A percentile compares a stretch with the other conserved stretches of the same genome.
These are phyloP conservation scores for Marmota monax DNA, from an alignment of 2,113 vertebrate genomes.

Conservation along the genomic window DNA sequence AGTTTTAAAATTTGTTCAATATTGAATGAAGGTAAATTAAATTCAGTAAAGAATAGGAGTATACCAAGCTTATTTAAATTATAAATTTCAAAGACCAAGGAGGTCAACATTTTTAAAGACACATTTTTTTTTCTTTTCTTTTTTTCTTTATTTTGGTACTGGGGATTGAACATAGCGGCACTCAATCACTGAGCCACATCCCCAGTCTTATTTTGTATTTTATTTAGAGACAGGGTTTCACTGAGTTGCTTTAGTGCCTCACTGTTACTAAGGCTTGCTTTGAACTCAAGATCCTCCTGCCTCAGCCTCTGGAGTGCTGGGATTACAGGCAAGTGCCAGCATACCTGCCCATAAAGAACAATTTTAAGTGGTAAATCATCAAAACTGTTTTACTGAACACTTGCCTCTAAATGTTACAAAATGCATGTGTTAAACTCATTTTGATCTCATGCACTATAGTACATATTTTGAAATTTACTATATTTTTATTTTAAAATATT, in stretches of 20 bases:
- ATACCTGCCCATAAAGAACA: neutral
- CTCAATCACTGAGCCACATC: too few relatives aligned
- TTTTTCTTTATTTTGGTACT: too few relatives aligned
- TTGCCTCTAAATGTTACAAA: neutral
- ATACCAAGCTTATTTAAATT: neutral
- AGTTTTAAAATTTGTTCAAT: neutral
- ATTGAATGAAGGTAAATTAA: neutral
- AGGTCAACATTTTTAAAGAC: neutral
- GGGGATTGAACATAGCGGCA: too few relatives aligned
- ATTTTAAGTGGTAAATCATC: neutral
- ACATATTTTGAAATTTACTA: neutral
- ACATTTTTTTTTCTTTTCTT: too few relatives aligned
- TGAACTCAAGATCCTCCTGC: too few relatives aligned
- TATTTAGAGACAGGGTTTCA: too few relatives aligned
- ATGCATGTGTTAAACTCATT: neutral
- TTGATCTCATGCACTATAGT: neutral
- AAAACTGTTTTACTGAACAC: neutral
- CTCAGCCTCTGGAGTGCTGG: too few relatives aligned
- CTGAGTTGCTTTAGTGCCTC: too few relatives aligned
- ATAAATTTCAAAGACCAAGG: neutral
- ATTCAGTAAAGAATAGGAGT: conserved; percentile 1
- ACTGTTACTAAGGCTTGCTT: too few relatives aligned
- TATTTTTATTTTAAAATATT: neutral
- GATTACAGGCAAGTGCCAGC: too few relatives aligned
- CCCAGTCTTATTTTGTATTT: too few relatives aligned